Conservation (phyloP, 2,113 vertebrate species). For the Paramisgurnus dabryanus region DNA sequence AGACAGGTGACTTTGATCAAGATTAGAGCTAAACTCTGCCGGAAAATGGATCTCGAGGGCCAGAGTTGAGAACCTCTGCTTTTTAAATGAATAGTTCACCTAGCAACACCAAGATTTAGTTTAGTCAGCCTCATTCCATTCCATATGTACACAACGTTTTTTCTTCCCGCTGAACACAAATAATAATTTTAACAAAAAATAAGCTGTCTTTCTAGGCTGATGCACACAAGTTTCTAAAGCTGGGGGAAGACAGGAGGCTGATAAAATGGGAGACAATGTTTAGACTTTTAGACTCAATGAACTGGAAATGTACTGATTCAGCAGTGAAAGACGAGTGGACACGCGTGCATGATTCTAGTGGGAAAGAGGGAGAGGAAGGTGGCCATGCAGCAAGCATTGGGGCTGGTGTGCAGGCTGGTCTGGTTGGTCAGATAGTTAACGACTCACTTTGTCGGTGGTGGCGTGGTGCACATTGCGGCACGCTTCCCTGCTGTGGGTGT, state of each 20-base stretch:
- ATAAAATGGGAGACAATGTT: background rate
- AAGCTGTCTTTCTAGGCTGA: too few species aligned
- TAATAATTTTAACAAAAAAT: too few species aligned
- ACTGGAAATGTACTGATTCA: constrained; percentile 3
- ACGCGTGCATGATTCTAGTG: background rate
- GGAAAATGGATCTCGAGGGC: too few species aligned
- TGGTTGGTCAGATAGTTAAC: constrained; percentile 76
- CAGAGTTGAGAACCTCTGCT: too few species aligned
- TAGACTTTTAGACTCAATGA: background rate
- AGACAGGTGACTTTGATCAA: too few species aligned
- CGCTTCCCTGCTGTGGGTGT: constrained; percentile 83
- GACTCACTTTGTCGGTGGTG: constrained; percentile 91
- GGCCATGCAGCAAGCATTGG: constrained; percentile 22
- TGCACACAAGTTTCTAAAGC: background rate
- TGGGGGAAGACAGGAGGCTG: background rate
- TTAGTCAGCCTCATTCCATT: too few species aligned
- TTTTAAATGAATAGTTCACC: too few species aligned
- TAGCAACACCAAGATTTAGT: too few species aligned
- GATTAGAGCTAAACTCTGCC: too few species aligned
- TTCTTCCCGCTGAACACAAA: too few species aligned
- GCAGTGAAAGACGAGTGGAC: background rate
- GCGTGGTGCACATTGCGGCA: constrained; percentile 80
- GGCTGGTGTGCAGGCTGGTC: background rate
- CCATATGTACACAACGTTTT: too few species aligned
- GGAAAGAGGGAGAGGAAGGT: background rate